Percentiles rank a stretch among this genome's conserved stretches.
Conservation (phyloP, 2,888 invertebrate species). For the Cheilosia variabilis region DNA sequence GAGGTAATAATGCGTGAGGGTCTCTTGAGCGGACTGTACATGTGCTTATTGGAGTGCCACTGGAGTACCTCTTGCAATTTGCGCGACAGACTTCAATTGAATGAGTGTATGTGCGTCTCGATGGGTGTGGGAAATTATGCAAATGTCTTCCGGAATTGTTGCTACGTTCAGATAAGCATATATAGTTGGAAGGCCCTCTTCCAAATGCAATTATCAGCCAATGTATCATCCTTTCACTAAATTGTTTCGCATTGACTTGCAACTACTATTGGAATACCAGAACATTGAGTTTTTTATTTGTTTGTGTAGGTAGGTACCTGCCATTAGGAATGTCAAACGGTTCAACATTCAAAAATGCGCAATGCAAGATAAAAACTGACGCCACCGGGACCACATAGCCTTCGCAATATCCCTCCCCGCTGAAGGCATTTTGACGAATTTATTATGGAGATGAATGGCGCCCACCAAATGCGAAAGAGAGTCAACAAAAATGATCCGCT, state of each 20-base stretch:
- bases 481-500: slow-evolving; percentile 63
- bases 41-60: slow-evolving; percentile 43
- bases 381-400: slow-evolving; percentile 69
- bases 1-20: slow-evolving; percentile 72
- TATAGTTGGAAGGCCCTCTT: too few relatives aligned
- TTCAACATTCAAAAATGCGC: slow-evolving; percentile 61
- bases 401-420: slow-evolving; percentile 7
- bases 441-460: slow-evolving; percentile 82
- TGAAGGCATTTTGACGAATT: slow-evolving; percentile 79
- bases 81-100: slow-evolving; percentile 16
- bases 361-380: slow-evolving; percentile 58
- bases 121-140: slow-evolving; percentile 32
- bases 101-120: slow-evolving; percentile 5
- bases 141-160: slow-evolving; percentile 5
- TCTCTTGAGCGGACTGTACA: slow-evolving; percentile 52
- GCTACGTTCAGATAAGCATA: too few relatives aligned
- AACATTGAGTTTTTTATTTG: slow-evolving; percentile 58
- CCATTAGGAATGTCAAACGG: slow-evolving; percentile 64
- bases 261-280: slow-evolving; percentile 53
- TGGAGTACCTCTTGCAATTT: slow-evolving; percentile 30
- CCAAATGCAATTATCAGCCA: too few relatives aligned
- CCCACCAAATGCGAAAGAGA: slow-evolving; percentile 79
- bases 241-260: background rate
- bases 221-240: background rate
- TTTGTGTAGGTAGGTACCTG: slow-evolving; percentile 41